Evolutionary conservation across 2,888 invertebrate species (phyloP).

Genomic region (Priocnemis perturbator): DNA sequence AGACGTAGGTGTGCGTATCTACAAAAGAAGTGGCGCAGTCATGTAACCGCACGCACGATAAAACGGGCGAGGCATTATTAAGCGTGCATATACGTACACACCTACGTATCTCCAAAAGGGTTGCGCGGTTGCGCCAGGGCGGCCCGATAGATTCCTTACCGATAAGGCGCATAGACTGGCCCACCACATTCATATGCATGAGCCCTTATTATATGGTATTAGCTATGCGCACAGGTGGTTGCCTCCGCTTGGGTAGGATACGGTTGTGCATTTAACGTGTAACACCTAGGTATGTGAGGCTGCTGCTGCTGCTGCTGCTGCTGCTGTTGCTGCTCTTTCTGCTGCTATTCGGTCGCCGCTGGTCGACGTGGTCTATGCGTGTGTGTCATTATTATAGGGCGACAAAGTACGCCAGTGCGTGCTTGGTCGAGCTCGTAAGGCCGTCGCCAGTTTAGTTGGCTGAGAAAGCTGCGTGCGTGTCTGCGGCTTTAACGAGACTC

Average conservation of each 20-base stretch:
- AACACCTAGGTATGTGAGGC: slow-evolving; percentile 61
- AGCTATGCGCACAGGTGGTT: slow-evolving; percentile 74
- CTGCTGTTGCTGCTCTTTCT: slow-evolving; percentile 9
- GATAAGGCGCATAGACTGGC: slow-evolving; percentile 64
- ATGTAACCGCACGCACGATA: slow-evolving; percentile 37
- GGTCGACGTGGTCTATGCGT: slow-evolving; percentile 25
- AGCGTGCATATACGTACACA: slow-evolving; percentile 22
- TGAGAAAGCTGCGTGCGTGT: too few relatives aligned
- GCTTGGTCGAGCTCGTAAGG: slow-evolving; percentile 29
- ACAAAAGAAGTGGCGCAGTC: slow-evolving; percentile 29
- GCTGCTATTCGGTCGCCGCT: slow-evolving; percentile 22
- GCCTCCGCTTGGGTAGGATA: slow-evolving; percentile 58
- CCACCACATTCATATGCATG: slow-evolving; percentile 72
- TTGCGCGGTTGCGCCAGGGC: slow-evolving; percentile 46
- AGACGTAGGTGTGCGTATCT: slow-evolving; percentile 27
- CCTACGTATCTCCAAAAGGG: slow-evolving; percentile 53
- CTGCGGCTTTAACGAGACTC: slow-evolving; percentile 15
- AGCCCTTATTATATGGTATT: slow-evolving; percentile 73
- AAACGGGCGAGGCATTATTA: slow-evolving; percentile 41
- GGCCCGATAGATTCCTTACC: slow-evolving; percentile 36
- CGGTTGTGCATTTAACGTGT: slow-evolving; percentile 60
- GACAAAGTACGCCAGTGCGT: slow-evolving; percentile 35
- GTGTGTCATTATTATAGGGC: slow-evolving; percentile 41
- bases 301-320: slow-evolving; percentile 36
- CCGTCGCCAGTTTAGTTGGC: too few relatives aligned